These are phyloP conservation scores for Papilio glaucus DNA, from an alignment of 1,140 invertebrate genomes.

Conservation along the genomic window DNA sequence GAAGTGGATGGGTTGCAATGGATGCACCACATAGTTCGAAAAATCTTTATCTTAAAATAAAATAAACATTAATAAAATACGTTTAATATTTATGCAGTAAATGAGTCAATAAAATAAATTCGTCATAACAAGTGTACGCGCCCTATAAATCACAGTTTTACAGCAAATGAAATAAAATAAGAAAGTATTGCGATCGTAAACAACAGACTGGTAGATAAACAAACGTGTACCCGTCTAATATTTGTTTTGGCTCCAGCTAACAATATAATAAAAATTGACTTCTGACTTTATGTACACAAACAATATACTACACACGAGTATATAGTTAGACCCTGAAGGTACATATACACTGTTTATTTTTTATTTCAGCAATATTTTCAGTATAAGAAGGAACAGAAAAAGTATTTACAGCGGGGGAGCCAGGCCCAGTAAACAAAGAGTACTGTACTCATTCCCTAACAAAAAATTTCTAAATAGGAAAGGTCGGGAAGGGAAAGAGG, in stretches of 20 bases:
- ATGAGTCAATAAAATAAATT: neutral
- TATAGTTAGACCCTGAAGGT: neutral
- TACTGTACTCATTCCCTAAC: too few relatives aligned
- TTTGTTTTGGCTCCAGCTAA: constrained; percentile 17
- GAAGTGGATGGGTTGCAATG: too few relatives aligned
- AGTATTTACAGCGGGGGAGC: too few relatives aligned
- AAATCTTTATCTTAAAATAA: too few relatives aligned
- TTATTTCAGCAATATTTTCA: too few relatives aligned
- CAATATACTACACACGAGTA: neutral
- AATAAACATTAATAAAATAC: too few relatives aligned
- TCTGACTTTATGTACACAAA: neutral
- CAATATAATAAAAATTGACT: constrained; percentile 21
- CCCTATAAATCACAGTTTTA: neutral
- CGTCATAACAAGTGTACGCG: neutral
- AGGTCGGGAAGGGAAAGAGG: too few relatives aligned
- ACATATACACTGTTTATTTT: neutral
- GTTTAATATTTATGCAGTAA: too few relatives aligned
- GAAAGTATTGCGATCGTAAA: constrained; percentile 8
- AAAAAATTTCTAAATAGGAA: too few relatives aligned
- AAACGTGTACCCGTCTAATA: constrained; percentile 1
- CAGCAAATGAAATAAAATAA: neutral
- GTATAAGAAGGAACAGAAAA: too few relatives aligned
- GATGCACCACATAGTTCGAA: too few relatives aligned
- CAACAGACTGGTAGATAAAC: neutral
- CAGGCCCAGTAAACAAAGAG: too few relatives aligned